phyloP scores from a whole-genome alignment of 2,797 vertebrate species.

The Hephaestus fuliginosus region DNA sequence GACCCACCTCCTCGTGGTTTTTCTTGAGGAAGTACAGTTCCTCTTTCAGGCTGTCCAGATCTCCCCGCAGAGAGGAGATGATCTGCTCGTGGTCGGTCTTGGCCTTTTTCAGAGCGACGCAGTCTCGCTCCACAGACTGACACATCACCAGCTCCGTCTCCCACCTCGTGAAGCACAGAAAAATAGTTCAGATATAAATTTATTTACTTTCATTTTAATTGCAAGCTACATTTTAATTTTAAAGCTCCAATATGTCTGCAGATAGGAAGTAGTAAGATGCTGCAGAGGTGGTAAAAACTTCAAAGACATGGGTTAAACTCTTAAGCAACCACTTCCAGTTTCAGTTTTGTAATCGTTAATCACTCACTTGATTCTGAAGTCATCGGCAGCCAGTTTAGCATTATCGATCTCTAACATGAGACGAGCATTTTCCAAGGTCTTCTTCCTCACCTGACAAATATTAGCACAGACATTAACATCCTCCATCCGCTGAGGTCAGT shows the following conservation, averaged over 20 bases:
- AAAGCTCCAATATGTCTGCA: neutral
- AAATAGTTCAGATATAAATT: neutral
- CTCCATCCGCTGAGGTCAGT: neutral
- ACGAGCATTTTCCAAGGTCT: constrained; percentile 87
- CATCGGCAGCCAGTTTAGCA: constrained; percentile 88
- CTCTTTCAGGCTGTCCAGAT: constrained; percentile 89
- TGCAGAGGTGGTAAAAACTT: neutral
- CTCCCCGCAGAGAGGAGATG: constrained; percentile 85
- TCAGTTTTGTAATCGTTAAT: constrained; percentile 6
- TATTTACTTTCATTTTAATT: neutral
- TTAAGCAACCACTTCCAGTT: neutral
- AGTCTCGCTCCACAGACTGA: constrained; percentile 89
- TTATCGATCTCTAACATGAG: constrained; percentile 90
- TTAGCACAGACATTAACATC: constrained; percentile 25
- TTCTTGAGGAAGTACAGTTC: constrained; percentile 89
- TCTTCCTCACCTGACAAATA: constrained; percentile 85
- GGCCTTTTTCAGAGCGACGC: constrained; percentile 87
- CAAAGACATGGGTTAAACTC: neutral
- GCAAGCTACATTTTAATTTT: neutral
- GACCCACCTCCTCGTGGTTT: constrained; percentile 87
- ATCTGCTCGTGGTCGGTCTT: constrained; percentile 88
- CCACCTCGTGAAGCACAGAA: constrained; percentile 78
- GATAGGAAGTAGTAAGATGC: neutral
- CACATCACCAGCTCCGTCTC: constrained; percentile 88
- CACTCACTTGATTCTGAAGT: constrained; percentile 90